Evolutionary conservation across 2,113 vertebrate genomes (phyloP), one percentile per base, ranked within the genome.

Genomic region (Sylvia atricapilla): DNA sequence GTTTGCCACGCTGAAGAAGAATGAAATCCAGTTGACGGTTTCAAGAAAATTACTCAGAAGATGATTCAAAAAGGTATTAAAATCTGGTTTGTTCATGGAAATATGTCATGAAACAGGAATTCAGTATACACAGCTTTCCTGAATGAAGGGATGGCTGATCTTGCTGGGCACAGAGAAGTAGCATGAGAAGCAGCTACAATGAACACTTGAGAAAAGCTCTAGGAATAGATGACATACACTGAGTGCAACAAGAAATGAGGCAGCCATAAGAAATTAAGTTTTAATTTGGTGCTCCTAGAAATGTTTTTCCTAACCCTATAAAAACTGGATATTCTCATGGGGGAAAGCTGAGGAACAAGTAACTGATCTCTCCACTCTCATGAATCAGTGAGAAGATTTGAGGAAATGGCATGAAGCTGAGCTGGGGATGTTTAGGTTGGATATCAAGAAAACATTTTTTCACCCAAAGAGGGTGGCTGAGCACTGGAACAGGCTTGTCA

Each of bases 261-360:
- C 15, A 81, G 28, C 15, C 11, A 6, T 23, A 49, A 55, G 35
- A 91, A 83, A 73, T n/a, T 2, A 44, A 41, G 6, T 69, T 69
- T 70, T 78, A 44, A 37, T 84, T 93, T 82, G 6, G 3, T 63
- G 11, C 8, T 77, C 2, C 8, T 31, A 55, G 21, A 80, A 55
- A 30, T 58, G 2, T 37, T 90, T 77, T 41, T 69, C 31, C 11
- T 53, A 55, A 31, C 13, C 63, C 28, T 21, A 47, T 43, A 64
- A 49, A 87, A 82, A 11, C 1, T 44, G 15, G 22, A 50, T 67
- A 89, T 68, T 9, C 27, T 33, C 21, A 6, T 60, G 17, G 12
- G 7, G 27, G 23, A 87, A 33, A 77, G 22, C 22, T 0, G 1
- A 77, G 33, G 37, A 0, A 0, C 6, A 16, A 39, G 15, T 8